Conservation (phyloP, 1,140 invertebrate species). For the Eurytemora carolleeae region DNA sequence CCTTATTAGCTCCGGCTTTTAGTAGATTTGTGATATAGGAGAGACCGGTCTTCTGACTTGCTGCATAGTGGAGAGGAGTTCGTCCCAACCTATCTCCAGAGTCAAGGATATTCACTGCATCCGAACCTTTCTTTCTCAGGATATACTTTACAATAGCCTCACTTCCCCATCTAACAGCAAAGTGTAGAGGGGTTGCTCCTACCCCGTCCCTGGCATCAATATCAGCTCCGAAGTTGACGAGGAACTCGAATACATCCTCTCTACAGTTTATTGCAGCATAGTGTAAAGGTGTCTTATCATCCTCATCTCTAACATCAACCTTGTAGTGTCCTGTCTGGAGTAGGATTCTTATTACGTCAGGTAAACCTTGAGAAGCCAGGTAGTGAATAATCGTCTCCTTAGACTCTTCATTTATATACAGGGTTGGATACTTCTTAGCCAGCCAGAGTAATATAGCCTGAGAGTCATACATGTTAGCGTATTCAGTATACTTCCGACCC, state of each 20-base stretch:
- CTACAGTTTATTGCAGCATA: not conserved
- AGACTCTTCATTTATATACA: not conserved
- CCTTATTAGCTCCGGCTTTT: not conserved
- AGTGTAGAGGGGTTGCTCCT: not conserved
- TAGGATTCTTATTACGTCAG: not conserved
- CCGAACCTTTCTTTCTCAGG: not conserved
- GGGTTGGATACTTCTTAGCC: not conserved
- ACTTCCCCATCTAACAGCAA: not conserved
- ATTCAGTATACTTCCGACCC: not conserved
- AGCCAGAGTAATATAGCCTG: not conserved
- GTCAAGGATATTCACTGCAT: not conserved
- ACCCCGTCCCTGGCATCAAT: not conserved
- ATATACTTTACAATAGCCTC: not conserved
- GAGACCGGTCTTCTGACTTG: not conserved
- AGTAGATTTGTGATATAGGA: not conserved
- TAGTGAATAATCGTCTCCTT: not conserved
- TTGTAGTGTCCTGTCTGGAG: not conserved
- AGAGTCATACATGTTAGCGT: not conserved
- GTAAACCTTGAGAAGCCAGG: not conserved
- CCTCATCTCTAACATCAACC: not conserved
- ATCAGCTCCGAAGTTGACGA: not conserved
- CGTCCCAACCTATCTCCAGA: not conserved
- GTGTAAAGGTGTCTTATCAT: not conserved
- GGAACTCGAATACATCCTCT: not conserved
- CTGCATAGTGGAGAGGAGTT: not conserved